Base-by-base conservation (phyloP, 2,113 vertebrate species). In the Taurulus bubalis region DNA sequence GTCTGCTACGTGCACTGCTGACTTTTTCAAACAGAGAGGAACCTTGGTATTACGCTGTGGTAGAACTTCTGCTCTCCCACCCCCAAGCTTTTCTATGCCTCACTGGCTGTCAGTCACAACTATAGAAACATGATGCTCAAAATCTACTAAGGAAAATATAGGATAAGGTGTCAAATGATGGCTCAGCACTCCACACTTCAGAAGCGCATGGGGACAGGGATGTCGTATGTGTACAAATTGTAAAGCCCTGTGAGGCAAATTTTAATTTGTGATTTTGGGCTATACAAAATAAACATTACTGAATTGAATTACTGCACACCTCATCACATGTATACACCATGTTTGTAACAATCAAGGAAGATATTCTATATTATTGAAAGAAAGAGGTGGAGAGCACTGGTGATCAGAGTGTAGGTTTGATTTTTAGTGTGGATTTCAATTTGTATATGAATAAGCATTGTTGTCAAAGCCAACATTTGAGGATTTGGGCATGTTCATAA, bases 71-170 rank as follows among this genome's bases (percentile, higher is more conserved):
- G n/a, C 77, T 70, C 45, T 69, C 55, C 24, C 16, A 0, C 18
- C 0, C 18, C 14, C 24, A 8, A 18, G 74, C 40, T 38, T 76
- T 60, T 82, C 40, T 68, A 76, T 70, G 76, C 71, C 53, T 90
- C 76, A 79, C 32, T 81, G 69, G 45, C 28, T 66, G 40, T 77
- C 65, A 74, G 71, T 90, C 85, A 86, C 87, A 90, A 79, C 80
- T 79, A 55, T 32, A 8, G 55, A 78, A 75, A 83, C 45, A 58
- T 34, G 36, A 85, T 75, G 58, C 76, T 77, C 14, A 58, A 45
- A 58, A 60, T 65, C 47, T 9, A 32, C n/a, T 34, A 2, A 38
- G 16, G 14, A 71, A 42, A 77, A 66, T 38, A 7, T 30, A 22
- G 18, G 20, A 40, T 40, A 55, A 38, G 6, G 32, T 28, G 24